Evolutionary conservation across 2,888 invertebrate species (phyloP).

Genomic region (Margaritifera margaritifera): DNA sequence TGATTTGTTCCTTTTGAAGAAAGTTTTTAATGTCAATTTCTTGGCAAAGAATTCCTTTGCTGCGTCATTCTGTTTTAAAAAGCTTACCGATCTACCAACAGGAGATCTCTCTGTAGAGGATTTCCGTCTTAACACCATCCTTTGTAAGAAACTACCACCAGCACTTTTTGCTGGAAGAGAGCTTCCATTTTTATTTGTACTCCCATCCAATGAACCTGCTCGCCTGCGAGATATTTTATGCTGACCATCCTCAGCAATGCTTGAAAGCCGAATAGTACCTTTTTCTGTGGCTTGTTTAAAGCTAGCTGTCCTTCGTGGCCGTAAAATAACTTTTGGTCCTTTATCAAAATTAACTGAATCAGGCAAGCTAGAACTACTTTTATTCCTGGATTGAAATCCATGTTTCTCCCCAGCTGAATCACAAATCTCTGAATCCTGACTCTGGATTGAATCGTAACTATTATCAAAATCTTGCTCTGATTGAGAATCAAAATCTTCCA

Average conservation of each 20-base stretch:
- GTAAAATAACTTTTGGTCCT: conserved; percentile 27
- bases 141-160: conserved; percentile 50
- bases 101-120: conserved; percentile 44
- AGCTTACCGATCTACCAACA: conserved; percentile 20
- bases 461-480: too few species aligned
- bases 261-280: conserved; percentile 27
- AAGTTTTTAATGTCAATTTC: conserved; percentile 45
- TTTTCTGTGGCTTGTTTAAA: conserved; percentile 44
- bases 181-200: conserved; percentile 13
- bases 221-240: conserved; percentile 17
- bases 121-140: conserved; percentile 55
- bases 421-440: too few species aligned
- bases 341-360: conserved; percentile 22
- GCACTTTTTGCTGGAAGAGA: conserved; percentile 14
- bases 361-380: conserved; percentile 40
- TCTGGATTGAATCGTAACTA: too few species aligned
- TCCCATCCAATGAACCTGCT: conserved; percentile 19
- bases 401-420: too few species aligned
- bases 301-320: conserved; percentile 44
- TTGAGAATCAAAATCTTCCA: too few species aligned
- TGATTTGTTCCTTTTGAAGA: conserved; percentile 44
- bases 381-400: not conserved
- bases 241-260: conserved; percentile 27
- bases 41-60: conserved; percentile 40
- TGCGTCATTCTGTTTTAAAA: conserved; percentile 37